phyloP scores from a whole-genome alignment of 2,113 vertebrate species.

The Hemibagrus wyckioides region DNA sequence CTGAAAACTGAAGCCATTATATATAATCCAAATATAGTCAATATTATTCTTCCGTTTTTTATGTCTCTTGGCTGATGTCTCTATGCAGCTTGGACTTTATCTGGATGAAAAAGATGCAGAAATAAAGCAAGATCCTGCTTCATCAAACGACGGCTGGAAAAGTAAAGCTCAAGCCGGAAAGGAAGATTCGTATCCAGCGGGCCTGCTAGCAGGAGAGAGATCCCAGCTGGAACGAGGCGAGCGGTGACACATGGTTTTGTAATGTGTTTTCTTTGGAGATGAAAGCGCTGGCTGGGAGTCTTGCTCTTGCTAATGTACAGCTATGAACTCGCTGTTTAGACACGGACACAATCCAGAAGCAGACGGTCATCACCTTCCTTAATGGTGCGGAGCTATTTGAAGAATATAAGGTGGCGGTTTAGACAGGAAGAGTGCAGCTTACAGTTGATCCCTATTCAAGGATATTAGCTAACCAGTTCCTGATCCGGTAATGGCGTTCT shows the following conservation, averaged over 20 bases:
- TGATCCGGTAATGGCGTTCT: neutral
- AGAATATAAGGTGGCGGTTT: neutral
- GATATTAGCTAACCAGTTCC: neutral
- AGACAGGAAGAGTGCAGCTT: neutral
- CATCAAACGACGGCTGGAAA: neutral
- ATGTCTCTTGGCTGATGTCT: neutral
- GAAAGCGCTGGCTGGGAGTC: slow-evolving; percentile 21
- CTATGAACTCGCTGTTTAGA: slow-evolving; percentile 26
- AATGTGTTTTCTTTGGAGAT: slow-evolving; percentile 27
- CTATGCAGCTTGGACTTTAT: neutral
- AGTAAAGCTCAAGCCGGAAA: neutral
- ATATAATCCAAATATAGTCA: neutral
- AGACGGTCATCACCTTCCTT: neutral
- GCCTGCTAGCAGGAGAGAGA: neutral
- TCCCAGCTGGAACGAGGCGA: neutral
- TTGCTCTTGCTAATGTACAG: slow-evolving; percentile 2
- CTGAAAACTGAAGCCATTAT: neutral
- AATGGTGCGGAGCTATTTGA: neutral
- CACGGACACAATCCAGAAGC: slow-evolving; percentile 8
- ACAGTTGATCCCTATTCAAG: neutral
- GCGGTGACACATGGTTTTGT: neutral
- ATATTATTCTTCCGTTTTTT: neutral
- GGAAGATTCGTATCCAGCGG: neutral
- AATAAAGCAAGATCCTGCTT: neutral
- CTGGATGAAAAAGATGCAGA: neutral